Evolutionary conservation across 2,797 vertebrate species (phyloP).

Genomic region (Notolabrus celidotus): DNA sequence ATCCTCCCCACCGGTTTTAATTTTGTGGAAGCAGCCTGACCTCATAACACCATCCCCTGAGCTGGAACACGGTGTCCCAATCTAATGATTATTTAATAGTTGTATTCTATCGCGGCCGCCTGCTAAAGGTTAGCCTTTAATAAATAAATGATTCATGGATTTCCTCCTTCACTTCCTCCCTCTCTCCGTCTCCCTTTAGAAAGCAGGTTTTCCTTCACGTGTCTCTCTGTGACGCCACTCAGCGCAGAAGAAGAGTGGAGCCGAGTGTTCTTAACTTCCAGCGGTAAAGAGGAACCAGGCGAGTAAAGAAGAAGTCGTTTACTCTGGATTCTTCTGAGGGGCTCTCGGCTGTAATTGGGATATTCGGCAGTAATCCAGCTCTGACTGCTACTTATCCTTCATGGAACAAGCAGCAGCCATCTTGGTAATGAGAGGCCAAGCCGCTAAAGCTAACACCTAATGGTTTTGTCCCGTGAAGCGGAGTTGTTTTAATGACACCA

Average conservation of each 20-base stretch:
- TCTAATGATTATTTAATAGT: slow-evolving; percentile 60
- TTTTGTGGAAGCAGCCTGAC: neutral
- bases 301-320: neutral
- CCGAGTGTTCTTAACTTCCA: slow-evolving; percentile 17
- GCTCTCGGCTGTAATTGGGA: slow-evolving; percentile 59
- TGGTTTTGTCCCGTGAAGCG: slow-evolving; percentile 49
- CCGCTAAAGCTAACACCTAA: slow-evolving; percentile 37
- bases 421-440: slow-evolving; percentile 65
- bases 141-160: slow-evolving; percentile 61
- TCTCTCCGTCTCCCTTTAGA: neutral
- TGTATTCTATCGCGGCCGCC: slow-evolving; percentile 47
- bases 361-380: slow-evolving; percentile 58
- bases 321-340: slow-evolving; percentile 12
- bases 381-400: slow-evolving; percentile 66
- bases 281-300: neutral
- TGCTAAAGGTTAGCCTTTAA: slow-evolving; percentile 66
- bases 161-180: no score
- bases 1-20: neutral
- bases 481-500: slow-evolving; percentile 43
- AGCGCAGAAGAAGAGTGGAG: neutral
- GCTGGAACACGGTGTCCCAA: neutral
- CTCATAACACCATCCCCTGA: slow-evolving; percentile 1
- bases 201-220: slow-evolving; percentile 9
- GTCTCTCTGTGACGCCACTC: neutral
- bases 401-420: slow-evolving; percentile 65